Evolutionary conservation across 2,113 vertebrate species (phyloP), one percentile per base, ranked within the genome.

Genomic region (Ceyx melanurus): DNA sequence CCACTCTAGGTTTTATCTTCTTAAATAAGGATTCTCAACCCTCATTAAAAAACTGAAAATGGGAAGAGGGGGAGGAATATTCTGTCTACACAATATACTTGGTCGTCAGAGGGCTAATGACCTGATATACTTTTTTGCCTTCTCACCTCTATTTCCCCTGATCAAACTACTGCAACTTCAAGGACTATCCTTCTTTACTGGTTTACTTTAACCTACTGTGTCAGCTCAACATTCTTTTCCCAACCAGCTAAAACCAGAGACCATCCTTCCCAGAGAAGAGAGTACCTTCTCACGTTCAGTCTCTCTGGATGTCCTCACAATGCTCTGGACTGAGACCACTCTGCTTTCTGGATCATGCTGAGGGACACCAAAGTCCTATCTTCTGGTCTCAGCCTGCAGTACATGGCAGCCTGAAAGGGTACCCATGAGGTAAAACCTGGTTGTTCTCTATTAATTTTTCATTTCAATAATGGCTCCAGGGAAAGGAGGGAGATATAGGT

Each of bases 391-490:
- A 80, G 56, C 64, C 75, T 21, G 1, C 17, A 67, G 31, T 48
- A 94, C 5, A 0, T 13, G 35, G 54, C 71, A 91, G 78, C 71
- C 89, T 33, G 2, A 71, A 92, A 94, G 82, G 79, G 75, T 89
- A 92, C 82, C 85, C 94, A 86, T 72, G 91, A 88, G 94, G 94
- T 91, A 91, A 89, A 94, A 91, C 64, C 81, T 89, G 78, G 48
- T 60, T 94, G 81, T 93, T 94, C 85, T 77, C 91, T 88, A 96
- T 95, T 96, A 96, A 96, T 83, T 96, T 94, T 93, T 94, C 85
- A 95, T 95, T 95, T 96, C 79, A 91, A 70, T 35, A 89, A 91
- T 88, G n/a, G 65, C 92, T 93, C 87, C 72, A 77, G 91, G 87
- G 92, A 93, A 93, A 91, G 48, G 51, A 92, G 25, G 84, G 81